Evolutionary conservation across 2,797 vertebrate species (phyloP), one percentile per base, ranked within the genome.

Genomic region (Catamblyrhynchus diadema): DNA sequence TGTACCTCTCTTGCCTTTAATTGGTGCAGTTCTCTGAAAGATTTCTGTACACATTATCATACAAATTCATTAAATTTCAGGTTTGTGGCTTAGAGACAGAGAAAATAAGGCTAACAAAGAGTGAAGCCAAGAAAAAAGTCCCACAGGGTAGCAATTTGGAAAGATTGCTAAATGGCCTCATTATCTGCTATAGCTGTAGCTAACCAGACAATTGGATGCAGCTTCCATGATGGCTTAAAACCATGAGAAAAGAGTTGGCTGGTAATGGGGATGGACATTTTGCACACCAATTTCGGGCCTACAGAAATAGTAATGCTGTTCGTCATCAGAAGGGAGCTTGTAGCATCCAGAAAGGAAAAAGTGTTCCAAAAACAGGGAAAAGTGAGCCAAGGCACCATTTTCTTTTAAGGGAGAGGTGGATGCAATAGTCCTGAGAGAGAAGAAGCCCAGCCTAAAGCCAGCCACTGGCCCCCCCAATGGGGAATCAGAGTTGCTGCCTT

Each of bases 41-140:
- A 18, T 48, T 65, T 39, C 50, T 70, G 21, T 39, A 22, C 0
- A 0, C 1, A 0, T 10, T 28, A 53, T 5, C 19, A 12, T 22
- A 59, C 4, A 53, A 59, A 48, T 33, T 35, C 10, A 24, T 32
- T 23, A 80, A 70, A 81, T 89, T 88, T 73, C 45, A 70, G 6
- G 5, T 53, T 77, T 56, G 33, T 71, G n/a, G 45, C 20, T 42
- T 81, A 42, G 8, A 60, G 42, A 37, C 15, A 82, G 30, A 67
- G 22, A 56, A 73, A 92, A 56, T 56, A 56, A 61, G 35, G 47
- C 12, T 42, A 53, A 56, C 9, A 44, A 16, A 81, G 23, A 82
- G 5, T 44, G 25, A 90, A 90, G 17, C 22, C 1, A 11, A 70
- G 33, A 50, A 66, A 45, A 82, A 79, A 75, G 8, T 19, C 39